Percentiles rank a stretch among this genome's conserved stretches.
Conservation (phyloP, 2,888 invertebrate species). For the Carpatolechia fugitivella region DNA sequence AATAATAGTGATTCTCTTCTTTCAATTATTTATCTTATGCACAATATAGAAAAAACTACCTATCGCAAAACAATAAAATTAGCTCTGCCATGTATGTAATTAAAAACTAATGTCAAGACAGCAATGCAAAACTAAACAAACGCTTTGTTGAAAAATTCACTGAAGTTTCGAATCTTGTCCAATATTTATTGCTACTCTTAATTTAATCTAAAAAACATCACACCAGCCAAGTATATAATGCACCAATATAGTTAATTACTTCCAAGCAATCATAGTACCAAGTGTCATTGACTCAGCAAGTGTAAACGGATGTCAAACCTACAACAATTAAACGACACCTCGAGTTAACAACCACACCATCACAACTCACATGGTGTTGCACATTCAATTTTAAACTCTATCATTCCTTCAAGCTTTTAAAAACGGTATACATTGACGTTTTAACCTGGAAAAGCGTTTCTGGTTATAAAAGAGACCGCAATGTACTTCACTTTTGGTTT, state of each 20-base stretch:
- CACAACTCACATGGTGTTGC: neutral
- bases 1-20: too few relatives aligned
- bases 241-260: constrained; percentile 6
- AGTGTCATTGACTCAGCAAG: constrained; percentile 16
- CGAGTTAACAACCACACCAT: neutral
- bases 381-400: neutral
- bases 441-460: neutral
- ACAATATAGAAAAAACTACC: too few relatives aligned
- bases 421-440: neutral
- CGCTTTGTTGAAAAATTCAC: too few relatives aligned
- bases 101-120: too few relatives aligned
- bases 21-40: too few relatives aligned
- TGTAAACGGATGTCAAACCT: constrained; percentile 25
- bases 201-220: neutral
- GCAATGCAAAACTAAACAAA: too few relatives aligned
- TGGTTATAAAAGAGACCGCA: neutral
- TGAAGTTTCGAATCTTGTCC: too few relatives aligned
- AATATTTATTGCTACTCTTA: too few relatives aligned
- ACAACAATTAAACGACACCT: constrained; percentile 23
- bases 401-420: too few relatives aligned
- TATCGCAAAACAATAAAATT: too few relatives aligned
- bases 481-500: too few relatives aligned
- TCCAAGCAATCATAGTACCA: neutral
- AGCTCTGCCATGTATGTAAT: too few relatives aligned
- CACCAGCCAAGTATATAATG: neutral